Base-by-base conservation (phyloP, 2,888 invertebrate genomes). In the Keiferia lycopersicella region DNA sequence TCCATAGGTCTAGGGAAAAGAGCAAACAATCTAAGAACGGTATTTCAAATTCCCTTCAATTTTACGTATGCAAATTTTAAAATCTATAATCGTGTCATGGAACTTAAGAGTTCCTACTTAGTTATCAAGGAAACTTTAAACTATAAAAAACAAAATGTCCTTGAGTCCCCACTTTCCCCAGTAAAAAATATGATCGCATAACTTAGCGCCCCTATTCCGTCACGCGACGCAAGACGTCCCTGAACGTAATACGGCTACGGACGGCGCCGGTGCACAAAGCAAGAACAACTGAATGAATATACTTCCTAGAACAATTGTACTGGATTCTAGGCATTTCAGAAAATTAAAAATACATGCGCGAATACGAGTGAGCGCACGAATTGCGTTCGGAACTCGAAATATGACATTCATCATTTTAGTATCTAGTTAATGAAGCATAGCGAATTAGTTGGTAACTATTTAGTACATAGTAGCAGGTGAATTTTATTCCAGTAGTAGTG, bases 141-240 rank as follows among this genome's bases (percentile, higher is more conserved):
- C 14, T 16, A n/a, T 16, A 45, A 45, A 26, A 45, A 45, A n/a
- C 16, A 6, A 16, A 45, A 16, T 45, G 45, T 45, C n/a, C 45
- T 45, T 45, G 45, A n/a, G n/a, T 45, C n/a, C n/a, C n/a, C 45
- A 45, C 45, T 45, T 45, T 45, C 1, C n/a, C 6, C n/a, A n/a
- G 16, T 45, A 45, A 45, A 41, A 45, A 48, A 18, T 18, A 22
- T 53, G 14, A 22, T 53, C 2, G 26, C 22, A 20, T 53, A 53
- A 26, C 26, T 53, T 68, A 53, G 64, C 60, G 65, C 59, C 48
- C 56, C 61, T 53, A 63, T 59, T 66, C 53, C 67, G 65, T 62
- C 63, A 66, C 62, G 67, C 68, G 48, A 41, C 30, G 60, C 45
- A 76, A 77, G 73, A 64, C 73, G 73, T 67, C 74, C 70, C 69